Evolutionary conservation across 2,888 invertebrate species (phyloP), one percentile per base, ranked within the genome.

Genomic region (Heteromurus nitidus): DNA sequence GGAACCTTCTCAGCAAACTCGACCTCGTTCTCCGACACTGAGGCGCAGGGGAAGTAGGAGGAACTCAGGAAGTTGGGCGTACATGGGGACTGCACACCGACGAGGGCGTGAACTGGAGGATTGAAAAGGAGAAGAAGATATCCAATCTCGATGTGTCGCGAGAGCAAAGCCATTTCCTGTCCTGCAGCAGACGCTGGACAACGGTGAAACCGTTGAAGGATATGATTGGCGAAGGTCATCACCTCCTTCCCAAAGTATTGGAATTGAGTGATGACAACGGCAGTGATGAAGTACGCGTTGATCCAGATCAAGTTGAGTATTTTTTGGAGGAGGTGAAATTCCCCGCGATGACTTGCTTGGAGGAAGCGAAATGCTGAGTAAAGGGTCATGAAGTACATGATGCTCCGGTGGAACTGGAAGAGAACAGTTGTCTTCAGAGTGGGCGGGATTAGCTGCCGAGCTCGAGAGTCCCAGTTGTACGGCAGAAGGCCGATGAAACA

Each of bases 41-140:
- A 24, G 0, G n/a, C 22, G 28, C 80, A 80, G 9, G 47, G 16
- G 2, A 73, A 60, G 7, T 42, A 26, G 0, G n/a, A 7, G 11
- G 73, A 53, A 28, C 79, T 79, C 22, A 70, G 13, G 22, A 50
- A 77, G n/a, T 60, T 31, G 1, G 42, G 28, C 2, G 60, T 44
- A 26, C 76, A 76, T 0, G 58, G 76, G 24, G 30, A 20, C 22
- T 62, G 16, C 2, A 28, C 42, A 24, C 22, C 24, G 18, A 77
- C 62, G 0, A 77, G 16, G 13, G 16, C 16, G 42, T 76, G 76
- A 0, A 76, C 47, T n/a, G 18, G 28, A 0, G 77, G 68, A 47
- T 60, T 68, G 1, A 53, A 60, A 26, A 42, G 60, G 3, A 76
- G 44, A 3, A 76, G 60, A 30, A 67, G 22, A 3, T 58, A 20